Percentiles rank a stretch among this genome's conserved stretches.
Evolutionary conservation across 1,140 invertebrate genomes (phyloP).

Genomic region (Druon quercuslanigerum): DNA sequence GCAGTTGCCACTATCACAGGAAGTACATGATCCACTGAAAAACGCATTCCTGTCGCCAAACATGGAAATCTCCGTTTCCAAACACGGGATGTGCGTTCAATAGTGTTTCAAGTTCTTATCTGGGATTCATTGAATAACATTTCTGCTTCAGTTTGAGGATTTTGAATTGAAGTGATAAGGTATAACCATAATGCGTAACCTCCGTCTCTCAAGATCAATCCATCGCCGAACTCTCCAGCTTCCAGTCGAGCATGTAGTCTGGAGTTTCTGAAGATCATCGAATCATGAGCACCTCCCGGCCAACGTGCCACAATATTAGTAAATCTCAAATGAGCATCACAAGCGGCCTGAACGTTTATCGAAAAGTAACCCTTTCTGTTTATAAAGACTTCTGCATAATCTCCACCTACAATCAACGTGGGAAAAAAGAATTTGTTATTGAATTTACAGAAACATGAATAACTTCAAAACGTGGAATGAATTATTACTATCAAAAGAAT

Average conservation of each 20-base stretch:
- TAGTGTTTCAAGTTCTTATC: constrained; percentile 39
- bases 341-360: constrained; percentile 70
- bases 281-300: constrained; percentile 63
- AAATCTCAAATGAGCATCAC: constrained; percentile 61
- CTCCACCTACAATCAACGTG: constrained; percentile 2
- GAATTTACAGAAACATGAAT: too few species aligned
- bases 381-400: background rate
- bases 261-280: constrained; percentile 61
- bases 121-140: constrained; percentile 65
- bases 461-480: too few species aligned
- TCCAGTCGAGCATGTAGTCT: constrained; percentile 45
- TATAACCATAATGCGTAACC: constrained; percentile 44
- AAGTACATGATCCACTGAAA: background rate
- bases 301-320: constrained; percentile 44
- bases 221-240: constrained; percentile 47
- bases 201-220: constrained; percentile 59
- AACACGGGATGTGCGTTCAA: background rate
- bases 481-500: too few species aligned
- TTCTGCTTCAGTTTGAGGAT: too few species aligned
- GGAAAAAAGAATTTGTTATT: too few species aligned
- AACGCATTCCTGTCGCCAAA: background rate
- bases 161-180: background rate
- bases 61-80: too few species aligned
- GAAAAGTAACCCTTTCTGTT: constrained; percentile 61
- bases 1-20: background rate